Conservation (phyloP, 2,888 invertebrate genomes). For the Molorchus minor region DNA sequence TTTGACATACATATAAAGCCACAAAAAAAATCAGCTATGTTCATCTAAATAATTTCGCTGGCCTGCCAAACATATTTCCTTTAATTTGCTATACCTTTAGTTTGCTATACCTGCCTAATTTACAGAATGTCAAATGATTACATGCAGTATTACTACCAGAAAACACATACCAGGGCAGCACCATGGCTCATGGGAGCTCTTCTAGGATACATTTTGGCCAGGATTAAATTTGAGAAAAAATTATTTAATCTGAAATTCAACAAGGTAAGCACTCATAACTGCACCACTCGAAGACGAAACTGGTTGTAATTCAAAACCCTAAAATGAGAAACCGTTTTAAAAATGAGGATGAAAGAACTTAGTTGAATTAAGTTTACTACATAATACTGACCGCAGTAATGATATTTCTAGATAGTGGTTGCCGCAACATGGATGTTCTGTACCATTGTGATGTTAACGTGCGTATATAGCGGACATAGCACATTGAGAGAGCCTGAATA, state of each 20-base stretch:
- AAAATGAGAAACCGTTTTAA: no score
- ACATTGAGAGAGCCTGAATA: slow-evolving; percentile 35
- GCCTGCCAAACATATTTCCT: no score
- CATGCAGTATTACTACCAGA: slow-evolving; percentile 36
- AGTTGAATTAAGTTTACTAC: not conserved
- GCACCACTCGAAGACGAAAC: no score
- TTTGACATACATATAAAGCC: no score
- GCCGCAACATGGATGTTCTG: not conserved
- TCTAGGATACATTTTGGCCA: slow-evolving; percentile 40
- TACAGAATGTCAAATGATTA: no score
- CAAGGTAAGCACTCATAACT: no score
- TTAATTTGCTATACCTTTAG: no score
- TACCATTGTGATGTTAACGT: slow-evolving; percentile 29
- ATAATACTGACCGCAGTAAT: not conserved
- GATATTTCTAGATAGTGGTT: slow-evolving; percentile 15
- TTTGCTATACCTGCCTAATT: no score
- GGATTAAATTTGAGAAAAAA: slow-evolving; percentile 29
- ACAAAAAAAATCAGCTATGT: no score
- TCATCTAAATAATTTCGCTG: no score
- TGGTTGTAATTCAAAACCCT: no score
- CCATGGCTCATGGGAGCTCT: slow-evolving; percentile 47
- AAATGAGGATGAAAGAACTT: no score
- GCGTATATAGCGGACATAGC: slow-evolving; percentile 40
- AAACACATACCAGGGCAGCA: slow-evolving; percentile 41
- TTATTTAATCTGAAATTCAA: not conserved